These are phyloP conservation scores for Harpagoxenus sublaevis DNA, from an alignment of 2,888 invertebrate species.

Conservation along the genomic window DNA sequence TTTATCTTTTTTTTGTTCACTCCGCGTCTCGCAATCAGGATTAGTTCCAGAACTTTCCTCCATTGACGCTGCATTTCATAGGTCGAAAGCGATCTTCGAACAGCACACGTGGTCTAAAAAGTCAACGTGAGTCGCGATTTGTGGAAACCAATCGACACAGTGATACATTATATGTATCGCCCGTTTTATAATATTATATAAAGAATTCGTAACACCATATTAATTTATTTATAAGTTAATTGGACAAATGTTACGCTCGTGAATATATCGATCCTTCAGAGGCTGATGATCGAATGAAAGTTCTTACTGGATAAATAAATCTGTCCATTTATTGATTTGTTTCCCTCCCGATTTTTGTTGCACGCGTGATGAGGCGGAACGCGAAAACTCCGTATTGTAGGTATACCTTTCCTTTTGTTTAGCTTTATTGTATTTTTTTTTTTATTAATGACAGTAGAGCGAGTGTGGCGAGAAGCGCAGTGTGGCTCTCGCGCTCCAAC, in stretches of 20 bases:
- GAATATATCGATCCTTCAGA: neutral
- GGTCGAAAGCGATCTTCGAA: constrained; percentile 14
- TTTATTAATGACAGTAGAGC: constrained; percentile 38
- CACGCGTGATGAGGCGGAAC: constrained; percentile 51
- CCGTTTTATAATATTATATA: neutral
- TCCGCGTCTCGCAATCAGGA: constrained; percentile 30
- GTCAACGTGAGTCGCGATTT: neutral
- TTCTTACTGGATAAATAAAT: constrained; percentile 14
- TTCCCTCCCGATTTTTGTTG: neutral
- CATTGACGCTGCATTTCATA: constrained; percentile 2
- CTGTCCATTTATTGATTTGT: constrained; percentile 17
- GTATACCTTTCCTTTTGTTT: neutral
- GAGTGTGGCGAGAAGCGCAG: constrained; percentile 28
- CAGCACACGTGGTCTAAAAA: neutral
- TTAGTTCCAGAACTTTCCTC: constrained; percentile 38
- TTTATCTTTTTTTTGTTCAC: constrained; percentile 44
- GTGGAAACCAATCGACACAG: neutral
- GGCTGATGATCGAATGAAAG: neutral
- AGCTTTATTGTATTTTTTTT: constrained; percentile 45
- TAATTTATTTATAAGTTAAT: neutral
- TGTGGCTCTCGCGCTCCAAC: constrained; percentile 43
- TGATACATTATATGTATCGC: neutral
- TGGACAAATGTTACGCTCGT: neutral
- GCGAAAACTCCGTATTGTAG: neutral
- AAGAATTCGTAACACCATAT: neutral